A percentile compares a stretch with the other conserved stretches of the same genome.
Evolutionary conservation across 2,113 vertebrate species (phyloP).

Genomic region (Macrotis lagotis): DNA sequence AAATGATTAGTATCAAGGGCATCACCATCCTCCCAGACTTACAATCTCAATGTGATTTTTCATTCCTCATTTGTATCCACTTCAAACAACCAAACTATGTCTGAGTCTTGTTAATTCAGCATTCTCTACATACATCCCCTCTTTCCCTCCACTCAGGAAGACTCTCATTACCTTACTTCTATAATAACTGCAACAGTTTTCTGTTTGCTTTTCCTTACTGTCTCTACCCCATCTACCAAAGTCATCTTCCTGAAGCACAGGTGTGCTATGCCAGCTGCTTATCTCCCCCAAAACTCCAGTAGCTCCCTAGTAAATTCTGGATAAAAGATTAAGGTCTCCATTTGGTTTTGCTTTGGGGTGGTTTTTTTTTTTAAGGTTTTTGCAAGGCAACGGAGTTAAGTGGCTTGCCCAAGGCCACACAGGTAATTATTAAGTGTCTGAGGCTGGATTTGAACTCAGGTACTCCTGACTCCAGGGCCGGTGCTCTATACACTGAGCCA

Average conservation of each 20-base stretch:
- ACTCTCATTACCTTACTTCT: background rate
- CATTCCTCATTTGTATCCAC: background rate
- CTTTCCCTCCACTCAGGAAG: background rate
- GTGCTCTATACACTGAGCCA: too few species aligned
- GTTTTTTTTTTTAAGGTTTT: too few species aligned
- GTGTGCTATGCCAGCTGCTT: background rate
- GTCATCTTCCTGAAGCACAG: background rate
- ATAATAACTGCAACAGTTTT: background rate
- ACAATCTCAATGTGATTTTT: background rate
- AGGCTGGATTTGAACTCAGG: too few species aligned
- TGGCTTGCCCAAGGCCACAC: too few species aligned
- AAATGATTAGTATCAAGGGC: background rate
- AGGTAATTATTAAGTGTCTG: too few species aligned
- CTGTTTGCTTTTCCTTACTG: background rate
- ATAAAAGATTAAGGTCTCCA: too few species aligned
- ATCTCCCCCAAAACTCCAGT: background rate
- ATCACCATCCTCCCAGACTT: background rate
- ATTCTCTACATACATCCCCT: background rate
- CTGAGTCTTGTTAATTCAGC: background rate
- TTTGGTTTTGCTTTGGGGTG: too few species aligned
- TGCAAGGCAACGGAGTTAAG: too few species aligned
- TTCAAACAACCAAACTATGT: background rate
- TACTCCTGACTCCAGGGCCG: too few species aligned
- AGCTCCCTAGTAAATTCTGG: background rate
- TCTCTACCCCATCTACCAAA: background rate